These are phyloP conservation scores for Coranthus polyacanthus DNA, from an alignment of 2,797 vertebrate species.

Conservation along the genomic window DNA sequence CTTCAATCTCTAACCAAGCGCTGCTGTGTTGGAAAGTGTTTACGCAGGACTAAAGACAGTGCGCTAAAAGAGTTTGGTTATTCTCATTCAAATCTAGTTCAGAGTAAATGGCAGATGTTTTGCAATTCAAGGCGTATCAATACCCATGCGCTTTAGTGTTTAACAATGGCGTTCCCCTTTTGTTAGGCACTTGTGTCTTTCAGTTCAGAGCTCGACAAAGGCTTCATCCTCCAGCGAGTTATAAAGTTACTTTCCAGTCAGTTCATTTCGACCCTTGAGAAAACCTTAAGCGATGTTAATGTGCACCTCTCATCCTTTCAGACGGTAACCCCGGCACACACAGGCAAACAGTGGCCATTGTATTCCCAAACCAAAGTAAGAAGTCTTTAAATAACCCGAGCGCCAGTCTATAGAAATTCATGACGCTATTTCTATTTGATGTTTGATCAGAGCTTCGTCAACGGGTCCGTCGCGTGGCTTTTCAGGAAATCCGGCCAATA, in stretches of 20 bases:
- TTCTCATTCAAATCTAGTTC: constrained; percentile 85
- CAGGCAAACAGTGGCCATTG: constrained; percentile 84
- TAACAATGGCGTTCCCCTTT: constrained; percentile 83
- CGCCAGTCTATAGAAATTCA: constrained; percentile 88
- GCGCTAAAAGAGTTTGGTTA: constrained; percentile 61
- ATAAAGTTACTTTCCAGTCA: constrained; percentile 90
- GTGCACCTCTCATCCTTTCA: constrained; percentile 86
- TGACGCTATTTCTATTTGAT: constrained; percentile 82
- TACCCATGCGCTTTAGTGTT: constrained; percentile 82
- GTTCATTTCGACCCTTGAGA: constrained; percentile 86
- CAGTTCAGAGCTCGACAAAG: constrained; percentile 80
- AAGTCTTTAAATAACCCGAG: constrained; percentile 82
- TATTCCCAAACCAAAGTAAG: constrained; percentile 79
- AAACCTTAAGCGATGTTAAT: constrained; percentile 90
- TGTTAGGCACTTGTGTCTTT: constrained; percentile 86
- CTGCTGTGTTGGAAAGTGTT: constrained; percentile 49
- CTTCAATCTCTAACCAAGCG: constrained; percentile 34
- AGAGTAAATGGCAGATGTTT: constrained; percentile 90
- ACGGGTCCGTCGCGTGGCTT: constrained; percentile 82
- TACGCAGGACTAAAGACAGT: constrained; percentile 61
- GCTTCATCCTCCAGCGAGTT: constrained; percentile 88
- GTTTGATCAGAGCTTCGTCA: constrained; percentile 81
- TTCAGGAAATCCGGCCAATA: constrained; percentile 52
- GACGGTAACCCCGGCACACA: constrained; percentile 82
- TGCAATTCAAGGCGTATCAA: constrained; percentile 88